Conservation (phyloP, 1,140 invertebrate genomes). For the Batillaria attramentaria region DNA sequence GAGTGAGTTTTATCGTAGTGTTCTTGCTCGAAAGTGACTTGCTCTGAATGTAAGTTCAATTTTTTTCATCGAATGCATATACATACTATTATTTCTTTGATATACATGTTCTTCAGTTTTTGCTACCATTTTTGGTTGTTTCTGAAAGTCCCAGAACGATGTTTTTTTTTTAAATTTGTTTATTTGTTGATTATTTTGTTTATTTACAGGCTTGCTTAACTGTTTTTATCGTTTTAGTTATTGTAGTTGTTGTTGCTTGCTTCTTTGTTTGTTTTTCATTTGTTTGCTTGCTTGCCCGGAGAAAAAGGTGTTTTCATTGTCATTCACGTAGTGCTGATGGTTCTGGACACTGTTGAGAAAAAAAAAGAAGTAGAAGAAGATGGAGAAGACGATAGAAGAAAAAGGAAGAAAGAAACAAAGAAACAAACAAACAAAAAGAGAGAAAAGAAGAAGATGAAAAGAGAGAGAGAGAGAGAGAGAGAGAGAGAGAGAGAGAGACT, state of each 20-base stretch:
- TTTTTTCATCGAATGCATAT: neutral
- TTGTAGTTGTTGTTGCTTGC: neutral
- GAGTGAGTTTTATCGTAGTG: neutral
- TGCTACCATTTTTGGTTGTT: too few species aligned
- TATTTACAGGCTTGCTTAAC: neutral
- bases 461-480: neutral
- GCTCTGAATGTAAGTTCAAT: too few species aligned
- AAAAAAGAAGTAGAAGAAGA: neutral
- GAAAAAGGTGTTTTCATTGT: neutral
- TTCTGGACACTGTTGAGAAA: neutral
- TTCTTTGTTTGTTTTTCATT: too few species aligned
- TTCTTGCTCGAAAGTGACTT: too few species aligned
- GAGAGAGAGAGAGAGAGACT: neutral
- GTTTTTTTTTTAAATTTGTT: neutral
- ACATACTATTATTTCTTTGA: too few species aligned
- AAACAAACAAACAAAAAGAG: neutral
- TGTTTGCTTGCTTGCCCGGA: neutral
- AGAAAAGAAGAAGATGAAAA: neutral
- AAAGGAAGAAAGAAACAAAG: constrained; percentile 10
- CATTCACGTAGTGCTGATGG: neutral
- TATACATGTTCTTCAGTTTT: neutral
- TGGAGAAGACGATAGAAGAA: neutral
- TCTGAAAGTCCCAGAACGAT: too few species aligned
- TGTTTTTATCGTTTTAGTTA: neutral
- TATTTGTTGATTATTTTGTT: neutral